These are phyloP conservation scores for Siderastrea siderea DNA, from an alignment of 92 coral and sea anemone species.

Conservation along the genomic window DNA sequence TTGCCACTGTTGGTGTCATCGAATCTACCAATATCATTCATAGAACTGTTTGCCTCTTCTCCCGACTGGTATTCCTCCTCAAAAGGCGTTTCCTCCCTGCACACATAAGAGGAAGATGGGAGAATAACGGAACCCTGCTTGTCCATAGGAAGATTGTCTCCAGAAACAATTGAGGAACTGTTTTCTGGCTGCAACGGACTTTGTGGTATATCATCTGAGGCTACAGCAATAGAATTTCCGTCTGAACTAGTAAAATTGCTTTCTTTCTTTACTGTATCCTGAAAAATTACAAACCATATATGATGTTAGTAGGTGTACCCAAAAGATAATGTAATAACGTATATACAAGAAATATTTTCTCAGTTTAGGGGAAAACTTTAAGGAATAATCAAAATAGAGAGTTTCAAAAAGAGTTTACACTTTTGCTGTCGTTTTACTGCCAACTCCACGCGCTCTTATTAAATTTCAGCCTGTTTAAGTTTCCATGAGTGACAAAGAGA, in stretches of 20 bases:
- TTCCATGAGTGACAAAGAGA: not conserved
- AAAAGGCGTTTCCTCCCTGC: not conserved
- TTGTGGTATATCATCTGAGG: too few relatives aligned
- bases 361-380: too few relatives aligned
- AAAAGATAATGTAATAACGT: too few relatives aligned
- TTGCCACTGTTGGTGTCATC: not conserved
- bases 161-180: not conserved
- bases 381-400: not conserved
- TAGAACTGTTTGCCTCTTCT: not conserved
- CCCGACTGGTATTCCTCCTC: not conserved
- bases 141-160: not conserved
- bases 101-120: not conserved
- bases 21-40: not conserved
- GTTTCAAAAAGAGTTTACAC: not conserved
- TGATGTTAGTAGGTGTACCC: too few relatives aligned
- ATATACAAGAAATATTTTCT: too few relatives aligned
- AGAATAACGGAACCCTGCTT: not conserved
- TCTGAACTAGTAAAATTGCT: not conserved
- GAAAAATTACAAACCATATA: not conserved
- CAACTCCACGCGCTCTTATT: not conserved
- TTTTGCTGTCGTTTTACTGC: not conserved
- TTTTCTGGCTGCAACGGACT: not conserved
- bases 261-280: not conserved
- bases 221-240: not conserved
- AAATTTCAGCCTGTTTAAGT: not conserved